phyloP scores from a whole-genome alignment of 2,113 vertebrate species.

The Saimiri boliviensis region DNA sequence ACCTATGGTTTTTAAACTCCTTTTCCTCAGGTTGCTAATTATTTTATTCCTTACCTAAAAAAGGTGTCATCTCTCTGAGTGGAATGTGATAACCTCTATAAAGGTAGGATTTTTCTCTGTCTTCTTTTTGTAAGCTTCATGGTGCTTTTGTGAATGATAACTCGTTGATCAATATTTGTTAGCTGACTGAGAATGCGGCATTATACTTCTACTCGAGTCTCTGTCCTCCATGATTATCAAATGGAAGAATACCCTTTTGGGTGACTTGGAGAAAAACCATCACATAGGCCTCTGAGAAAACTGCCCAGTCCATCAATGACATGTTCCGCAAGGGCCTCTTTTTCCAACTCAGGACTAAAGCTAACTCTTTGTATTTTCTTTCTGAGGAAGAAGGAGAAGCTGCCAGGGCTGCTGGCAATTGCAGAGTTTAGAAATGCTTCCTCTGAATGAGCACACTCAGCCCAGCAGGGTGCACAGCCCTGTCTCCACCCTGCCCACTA shows the following conservation, averaged over 20 bases:
- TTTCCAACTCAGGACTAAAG: not conserved
- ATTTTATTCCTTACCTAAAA: not conserved
- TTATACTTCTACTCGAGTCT: not conserved
- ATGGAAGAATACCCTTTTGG: not conserved
- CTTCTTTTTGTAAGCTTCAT: not conserved
- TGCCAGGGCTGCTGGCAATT: not conserved
- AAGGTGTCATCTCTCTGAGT: not conserved
- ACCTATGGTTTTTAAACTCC: not conserved
- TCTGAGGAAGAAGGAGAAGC: not conserved
- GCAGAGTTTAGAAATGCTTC: not conserved
- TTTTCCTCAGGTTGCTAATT: not conserved
- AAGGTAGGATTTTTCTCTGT: not conserved
- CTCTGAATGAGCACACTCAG: not conserved
- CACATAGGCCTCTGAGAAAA: not conserved
- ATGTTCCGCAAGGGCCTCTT: not conserved
- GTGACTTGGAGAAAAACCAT: conserved; percentile 23
- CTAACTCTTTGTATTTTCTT: not conserved
- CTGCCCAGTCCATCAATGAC: not conserved
- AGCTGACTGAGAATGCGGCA: not conserved
- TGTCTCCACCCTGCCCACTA: not conserved
- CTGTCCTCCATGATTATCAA: not conserved
- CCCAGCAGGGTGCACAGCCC: not conserved
- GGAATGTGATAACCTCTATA: not conserved
- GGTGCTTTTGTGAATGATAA: not conserved
- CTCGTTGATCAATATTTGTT: not conserved